Base-by-base conservation (phyloP, 2,113 vertebrate species). In the Ictalurus punctatus region DNA sequence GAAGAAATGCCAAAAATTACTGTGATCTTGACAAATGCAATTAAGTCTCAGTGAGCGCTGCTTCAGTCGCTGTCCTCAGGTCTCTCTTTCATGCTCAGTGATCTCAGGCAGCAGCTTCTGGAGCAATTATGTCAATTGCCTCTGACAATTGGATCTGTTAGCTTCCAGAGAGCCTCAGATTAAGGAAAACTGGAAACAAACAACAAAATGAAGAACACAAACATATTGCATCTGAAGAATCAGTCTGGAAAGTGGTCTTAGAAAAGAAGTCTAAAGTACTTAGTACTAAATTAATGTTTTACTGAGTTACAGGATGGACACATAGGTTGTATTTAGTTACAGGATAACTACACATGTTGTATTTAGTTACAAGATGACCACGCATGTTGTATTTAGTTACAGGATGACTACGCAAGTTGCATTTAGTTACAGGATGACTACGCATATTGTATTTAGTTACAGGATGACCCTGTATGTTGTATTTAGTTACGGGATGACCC, bases 1-100 rank as follows among this genome's bases (percentile, higher is more conserved):
- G 78, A 48, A 13, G 25, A 80, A 80, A 80, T 27, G 37, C 19
- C 17, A 80, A 54, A 12, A 54, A 25, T 48, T 54, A 54, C 80
- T 59, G 80, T 82, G 80, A 82, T 82, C 80, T 82, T 82, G 80
- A 82, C 80, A 82, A n/a, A 37, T 82, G 80, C n/a, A 82, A 82
- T 37, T 59, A 59, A 82, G 54, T 59, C 80, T 37, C 52, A 59
- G 54, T 54, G 56, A 34, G 54, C 59, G 54, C 80, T 82, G 54
- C 21, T n/a, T 27, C 48, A 16, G 25, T 2, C 1, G 73, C 37
- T 48, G 4, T 79, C 76, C 13, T 52, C 8, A 52, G 76, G 76
- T 27, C 76, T 79, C 44, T 52, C 17, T 59, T 82, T 59, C 54
- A 82, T 34, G 54, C 76, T 54, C 1, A 52, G 44, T 52, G 76